These are phyloP conservation scores for Dicranocentrus wangi DNA, from an alignment of 2,888 invertebrate genomes.

Conservation along the genomic window DNA sequence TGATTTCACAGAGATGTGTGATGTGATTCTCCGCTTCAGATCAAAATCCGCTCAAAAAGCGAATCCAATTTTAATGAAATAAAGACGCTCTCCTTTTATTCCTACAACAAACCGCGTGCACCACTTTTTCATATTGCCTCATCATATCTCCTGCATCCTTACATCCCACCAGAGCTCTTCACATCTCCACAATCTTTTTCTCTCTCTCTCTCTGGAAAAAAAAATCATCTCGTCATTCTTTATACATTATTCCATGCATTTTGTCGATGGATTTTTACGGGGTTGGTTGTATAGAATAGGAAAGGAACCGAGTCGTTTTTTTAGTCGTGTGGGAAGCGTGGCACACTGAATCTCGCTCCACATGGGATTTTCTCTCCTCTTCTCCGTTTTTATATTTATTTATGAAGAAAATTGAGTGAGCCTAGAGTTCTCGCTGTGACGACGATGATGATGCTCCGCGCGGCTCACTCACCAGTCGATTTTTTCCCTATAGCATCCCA, in stretches of 20 bases:
- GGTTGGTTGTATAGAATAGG: background rate
- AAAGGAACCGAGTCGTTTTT: no score
- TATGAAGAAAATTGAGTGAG: slow-evolving; percentile 56
- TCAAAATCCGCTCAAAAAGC: slow-evolving; percentile 36
- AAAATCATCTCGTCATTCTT: slow-evolving; percentile 22
- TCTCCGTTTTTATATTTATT: slow-evolving; percentile 45
- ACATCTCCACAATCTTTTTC: slow-evolving; percentile 3
- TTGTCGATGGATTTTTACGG: slow-evolving; percentile 14
- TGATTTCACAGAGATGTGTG: slow-evolving; percentile 37
- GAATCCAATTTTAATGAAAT: slow-evolving; percentile 52
- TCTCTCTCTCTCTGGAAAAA: slow-evolving; percentile 28
- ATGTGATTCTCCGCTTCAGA: slow-evolving; percentile 34
- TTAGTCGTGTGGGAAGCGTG: slow-evolving; percentile 19
- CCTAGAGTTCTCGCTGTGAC: background rate
- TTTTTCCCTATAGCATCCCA: slow-evolving; percentile 18
- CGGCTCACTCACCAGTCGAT: background rate
- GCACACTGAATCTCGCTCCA: slow-evolving; percentile 33
- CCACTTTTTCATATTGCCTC: background rate
- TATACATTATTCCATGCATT: slow-evolving; percentile 21
- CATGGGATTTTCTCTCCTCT: slow-evolving; percentile 48
- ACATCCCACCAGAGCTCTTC: background rate
- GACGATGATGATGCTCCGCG: no score
- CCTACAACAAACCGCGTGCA: no score
- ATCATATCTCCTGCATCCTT: background rate
- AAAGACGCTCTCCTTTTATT: slow-evolving; percentile 17